phyloP scores from a whole-genome alignment of 2,797 vertebrate genomes.

The Microtus obscurus region DNA sequence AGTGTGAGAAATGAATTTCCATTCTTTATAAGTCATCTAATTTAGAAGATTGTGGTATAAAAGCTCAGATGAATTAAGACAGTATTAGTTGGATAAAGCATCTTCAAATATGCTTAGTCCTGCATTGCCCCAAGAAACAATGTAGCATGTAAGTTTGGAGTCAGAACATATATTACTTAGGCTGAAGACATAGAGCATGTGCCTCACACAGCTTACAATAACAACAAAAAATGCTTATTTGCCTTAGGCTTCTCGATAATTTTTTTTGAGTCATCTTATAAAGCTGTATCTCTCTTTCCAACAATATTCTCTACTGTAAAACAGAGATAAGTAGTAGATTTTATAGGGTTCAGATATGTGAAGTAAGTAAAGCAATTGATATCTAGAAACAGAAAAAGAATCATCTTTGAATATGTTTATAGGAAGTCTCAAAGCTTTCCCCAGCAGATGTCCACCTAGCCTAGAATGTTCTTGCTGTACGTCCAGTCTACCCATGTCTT shows the following conservation, averaged over 20 bases:
- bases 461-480: background rate
- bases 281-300: background rate
- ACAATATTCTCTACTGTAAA: background rate
- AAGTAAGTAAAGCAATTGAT: background rate
- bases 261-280: background rate
- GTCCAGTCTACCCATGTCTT: background rate
- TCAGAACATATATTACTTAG: background rate
- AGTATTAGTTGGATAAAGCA: background rate
- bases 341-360: background rate
- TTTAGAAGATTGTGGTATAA: background rate
- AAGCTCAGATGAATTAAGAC: background rate
- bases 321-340: background rate
- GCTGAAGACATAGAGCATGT: background rate
- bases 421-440: background rate
- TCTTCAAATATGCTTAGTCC: background rate
- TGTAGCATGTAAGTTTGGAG: background rate
- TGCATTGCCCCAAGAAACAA: background rate
- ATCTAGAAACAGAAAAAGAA: background rate
- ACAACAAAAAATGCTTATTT: background rate
- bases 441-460: background rate
- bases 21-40: too few species aligned
- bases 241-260: background rate
- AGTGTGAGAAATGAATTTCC: background rate
- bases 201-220: background rate
- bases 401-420: background rate